Conservation (phyloP, 2,113 vertebrate genomes). For the Saguinus imperator region DNA sequence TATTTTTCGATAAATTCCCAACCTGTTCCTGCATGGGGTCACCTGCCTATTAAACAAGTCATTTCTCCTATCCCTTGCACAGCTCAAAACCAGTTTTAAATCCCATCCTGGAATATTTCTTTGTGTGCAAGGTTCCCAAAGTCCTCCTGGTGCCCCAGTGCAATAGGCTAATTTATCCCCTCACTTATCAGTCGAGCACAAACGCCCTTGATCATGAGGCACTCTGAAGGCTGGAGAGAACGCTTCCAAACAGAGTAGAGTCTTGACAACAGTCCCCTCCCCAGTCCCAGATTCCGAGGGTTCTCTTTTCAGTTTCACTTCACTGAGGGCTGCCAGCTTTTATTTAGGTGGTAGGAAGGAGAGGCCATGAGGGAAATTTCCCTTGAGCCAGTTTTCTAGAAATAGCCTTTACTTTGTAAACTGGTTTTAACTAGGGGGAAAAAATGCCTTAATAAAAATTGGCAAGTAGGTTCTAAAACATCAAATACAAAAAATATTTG, state of each 20-base stretch:
- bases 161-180: accelerated
- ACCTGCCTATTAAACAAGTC: background rate
- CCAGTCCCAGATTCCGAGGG: background rate
- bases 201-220: accelerated
- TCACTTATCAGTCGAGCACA: accelerated
- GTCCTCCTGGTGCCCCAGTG: background rate
- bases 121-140: background rate
- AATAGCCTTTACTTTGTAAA: background rate
- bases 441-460: background rate
- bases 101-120: background rate
- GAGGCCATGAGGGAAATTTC: background rate
- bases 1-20: background rate
- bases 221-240: background rate
- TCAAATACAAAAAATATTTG: background rate
- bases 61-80: background rate
- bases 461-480: background rate
- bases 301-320: background rate
- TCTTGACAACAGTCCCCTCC: too few species aligned
- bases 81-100: background rate
- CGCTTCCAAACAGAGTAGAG: accelerated
- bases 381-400: background rate
- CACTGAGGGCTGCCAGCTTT: background rate
- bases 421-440: background rate
- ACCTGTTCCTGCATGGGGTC: background rate
- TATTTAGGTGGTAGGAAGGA: background rate